phyloP scores from a whole-genome alignment of 2,888 invertebrate species.

The Diadegma fenestrale region DNA sequence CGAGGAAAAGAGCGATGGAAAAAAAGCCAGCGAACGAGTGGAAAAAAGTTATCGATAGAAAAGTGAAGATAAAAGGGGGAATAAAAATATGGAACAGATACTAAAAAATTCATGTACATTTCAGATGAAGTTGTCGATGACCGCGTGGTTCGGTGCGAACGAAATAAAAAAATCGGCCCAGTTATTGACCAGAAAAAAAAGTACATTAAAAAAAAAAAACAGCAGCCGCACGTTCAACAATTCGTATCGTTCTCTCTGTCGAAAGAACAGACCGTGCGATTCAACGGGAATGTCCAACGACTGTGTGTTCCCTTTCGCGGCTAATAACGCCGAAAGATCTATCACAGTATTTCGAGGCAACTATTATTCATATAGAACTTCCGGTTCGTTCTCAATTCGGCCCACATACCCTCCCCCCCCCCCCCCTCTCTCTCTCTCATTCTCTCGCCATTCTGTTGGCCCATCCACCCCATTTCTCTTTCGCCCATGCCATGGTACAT shows the following conservation, averaged over 20 bases:
- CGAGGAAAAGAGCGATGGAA: neutral
- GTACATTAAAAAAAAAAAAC: neutral
- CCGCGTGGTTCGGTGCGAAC: neutral
- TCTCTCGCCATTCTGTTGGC: neutral
- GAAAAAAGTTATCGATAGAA: neutral
- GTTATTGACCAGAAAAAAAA: neutral
- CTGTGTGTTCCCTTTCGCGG: constrained; percentile 3
- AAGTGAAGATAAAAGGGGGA: neutral
- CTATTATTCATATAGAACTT: constrained; percentile 39
- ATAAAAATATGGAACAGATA: neutral
- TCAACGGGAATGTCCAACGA: constrained; percentile 10
- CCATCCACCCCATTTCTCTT: neutral
- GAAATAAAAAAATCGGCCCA: neutral
- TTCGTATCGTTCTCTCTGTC: constrained; percentile 4
- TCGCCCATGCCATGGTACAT: neutral
- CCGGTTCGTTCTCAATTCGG: constrained; percentile 10
- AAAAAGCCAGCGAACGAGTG: neutral
- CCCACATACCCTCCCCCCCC: constrained; percentile 1
- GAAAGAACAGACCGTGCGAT: neutral
- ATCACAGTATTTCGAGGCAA: constrained; percentile 29
- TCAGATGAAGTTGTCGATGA: neutral
- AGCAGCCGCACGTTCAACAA: neutral
- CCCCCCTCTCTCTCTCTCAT: neutral
- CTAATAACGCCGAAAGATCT: constrained; percentile 15
- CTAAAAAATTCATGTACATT: neutral